Evolutionary conservation across 2,113 vertebrate species (phyloP), one percentile per base, ranked within the genome.

Genomic region (Eulacestoma nigropectus): DNA sequence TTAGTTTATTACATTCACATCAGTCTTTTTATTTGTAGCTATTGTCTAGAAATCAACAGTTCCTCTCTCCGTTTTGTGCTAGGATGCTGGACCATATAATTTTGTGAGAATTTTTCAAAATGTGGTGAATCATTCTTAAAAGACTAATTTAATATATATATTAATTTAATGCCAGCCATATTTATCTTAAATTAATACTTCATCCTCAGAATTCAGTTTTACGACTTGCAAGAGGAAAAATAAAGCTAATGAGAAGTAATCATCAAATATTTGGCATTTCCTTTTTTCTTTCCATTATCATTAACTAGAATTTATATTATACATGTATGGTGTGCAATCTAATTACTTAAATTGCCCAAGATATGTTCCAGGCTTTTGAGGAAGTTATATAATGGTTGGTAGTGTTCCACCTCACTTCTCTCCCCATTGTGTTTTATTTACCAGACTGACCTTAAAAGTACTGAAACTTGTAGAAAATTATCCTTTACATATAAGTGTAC

Each of bases 271-370:
- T 50, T 82, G 73, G 4, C 18, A 64, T 82, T 94, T 87, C 22
- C 46, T 84, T 94, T 93, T 89, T 94, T 68, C 35, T 90, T 85
- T 84, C 57, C 47, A 75, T 86, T 91, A 74, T 84, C 37, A 86
- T 89, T 82, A 94, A 37, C 30, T 84, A 80, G 21, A 77, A 87
- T 87, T 93, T 93, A 20, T 88, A 46, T 55, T 88, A 35, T 63
- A 44, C 63, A 37, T 8, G 5, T 63, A 67, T 73, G 60, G 13
- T 59, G 29, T 83, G 15, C 30, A 87, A 18, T 83, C 19, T 77
- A 81, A 93, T 96, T 95, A 88, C 57, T 69, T 87, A 84, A 84
- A 93, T 94, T 78, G 33, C 16, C 81, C 17, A 88, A 87, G 80
- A 82, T 49, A 44, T 9, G 7, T 93, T 95, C n/a, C 37, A 95